Evolutionary conservation across 1,140 invertebrate genomes (phyloP).

Genomic region (Atta texana): DNA sequence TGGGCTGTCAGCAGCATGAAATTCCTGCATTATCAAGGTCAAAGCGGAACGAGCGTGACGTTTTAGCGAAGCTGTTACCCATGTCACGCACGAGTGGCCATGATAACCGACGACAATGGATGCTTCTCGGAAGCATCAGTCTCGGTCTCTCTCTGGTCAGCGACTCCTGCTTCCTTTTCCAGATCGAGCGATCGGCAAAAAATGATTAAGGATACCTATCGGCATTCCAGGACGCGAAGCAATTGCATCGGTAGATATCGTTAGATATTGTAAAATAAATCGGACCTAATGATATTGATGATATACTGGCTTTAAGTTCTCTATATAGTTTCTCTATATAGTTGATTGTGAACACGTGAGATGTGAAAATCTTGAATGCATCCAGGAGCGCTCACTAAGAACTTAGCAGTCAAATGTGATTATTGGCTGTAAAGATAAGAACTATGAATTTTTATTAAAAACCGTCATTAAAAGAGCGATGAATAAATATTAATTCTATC

Average conservation of each 20-base stretch:
- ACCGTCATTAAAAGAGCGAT: conserved; percentile 4
- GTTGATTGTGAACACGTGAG: not conserved
- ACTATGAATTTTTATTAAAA: conserved; percentile 14
- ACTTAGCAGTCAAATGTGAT: too few species aligned
- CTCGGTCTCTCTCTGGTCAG: conserved; percentile 46
- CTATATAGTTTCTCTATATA: not conserved
- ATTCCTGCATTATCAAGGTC: conserved; percentile 74
- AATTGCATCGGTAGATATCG: too few species aligned
- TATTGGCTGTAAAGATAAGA: too few species aligned
- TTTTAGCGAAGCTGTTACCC: conserved; percentile 67
- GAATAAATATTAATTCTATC: conserved; percentile 9
- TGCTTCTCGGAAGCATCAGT: conserved; percentile 73
- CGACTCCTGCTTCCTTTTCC: conserved; percentile 56
- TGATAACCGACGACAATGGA: conserved; percentile 74
- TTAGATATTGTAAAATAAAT: conserved; percentile 62
- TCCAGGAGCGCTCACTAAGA: too few species aligned
- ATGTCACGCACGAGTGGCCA: conserved; percentile 71
- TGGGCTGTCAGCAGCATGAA: conserved; percentile 59
- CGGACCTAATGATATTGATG: conserved; percentile 56
- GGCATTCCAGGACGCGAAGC: conserved; percentile 7
- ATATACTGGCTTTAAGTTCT: not conserved
- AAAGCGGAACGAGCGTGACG: conserved; percentile 71
- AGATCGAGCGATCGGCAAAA: conserved; percentile 58
- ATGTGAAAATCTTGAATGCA: not conserved
- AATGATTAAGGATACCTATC: conserved; percentile 69